Conservation (phyloP, 2,797 vertebrate species). For the Anguilla megastoma region DNA sequence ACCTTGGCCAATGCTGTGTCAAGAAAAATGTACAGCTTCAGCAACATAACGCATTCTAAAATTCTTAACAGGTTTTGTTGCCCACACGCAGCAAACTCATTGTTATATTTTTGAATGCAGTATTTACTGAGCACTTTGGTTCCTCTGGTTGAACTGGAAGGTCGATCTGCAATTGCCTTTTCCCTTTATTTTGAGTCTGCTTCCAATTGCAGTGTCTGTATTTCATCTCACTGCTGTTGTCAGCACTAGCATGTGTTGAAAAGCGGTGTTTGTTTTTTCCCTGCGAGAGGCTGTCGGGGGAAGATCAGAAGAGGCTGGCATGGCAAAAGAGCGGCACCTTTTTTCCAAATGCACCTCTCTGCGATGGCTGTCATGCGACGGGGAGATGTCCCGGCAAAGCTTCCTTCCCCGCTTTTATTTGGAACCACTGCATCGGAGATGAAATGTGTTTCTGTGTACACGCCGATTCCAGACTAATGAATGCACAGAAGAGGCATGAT, state of each 20-base stretch:
- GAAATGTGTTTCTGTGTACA: conserved; percentile 71
- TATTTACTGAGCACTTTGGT: not conserved
- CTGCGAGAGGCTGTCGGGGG: not conserved
- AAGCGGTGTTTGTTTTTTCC: not conserved
- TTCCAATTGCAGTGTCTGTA: not conserved
- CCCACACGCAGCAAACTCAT: conserved; percentile 2
- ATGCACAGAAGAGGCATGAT: conserved; percentile 65
- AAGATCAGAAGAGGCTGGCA: not conserved
- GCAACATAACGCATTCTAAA: not conserved
- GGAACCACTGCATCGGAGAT: not conserved
- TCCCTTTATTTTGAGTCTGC: not conserved
- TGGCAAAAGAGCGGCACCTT: not conserved
- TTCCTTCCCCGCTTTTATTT: not conserved
- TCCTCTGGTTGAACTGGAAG: not conserved
- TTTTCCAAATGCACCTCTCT: not conserved
- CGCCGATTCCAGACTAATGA: conserved; percentile 79
- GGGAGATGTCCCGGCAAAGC: not conserved
- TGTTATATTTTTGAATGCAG: conserved; percentile 6
- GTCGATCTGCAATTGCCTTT: not conserved
- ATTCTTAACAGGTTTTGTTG: not conserved
- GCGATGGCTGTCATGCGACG: not conserved
- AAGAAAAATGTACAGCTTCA: not conserved
- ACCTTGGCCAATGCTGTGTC: not conserved
- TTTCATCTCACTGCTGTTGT: not conserved
- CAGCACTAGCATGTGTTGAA: too few species aligned